Evolutionary conservation across 2,888 invertebrate species (phyloP).

Genomic region (Ypsolopha scabrella): DNA sequence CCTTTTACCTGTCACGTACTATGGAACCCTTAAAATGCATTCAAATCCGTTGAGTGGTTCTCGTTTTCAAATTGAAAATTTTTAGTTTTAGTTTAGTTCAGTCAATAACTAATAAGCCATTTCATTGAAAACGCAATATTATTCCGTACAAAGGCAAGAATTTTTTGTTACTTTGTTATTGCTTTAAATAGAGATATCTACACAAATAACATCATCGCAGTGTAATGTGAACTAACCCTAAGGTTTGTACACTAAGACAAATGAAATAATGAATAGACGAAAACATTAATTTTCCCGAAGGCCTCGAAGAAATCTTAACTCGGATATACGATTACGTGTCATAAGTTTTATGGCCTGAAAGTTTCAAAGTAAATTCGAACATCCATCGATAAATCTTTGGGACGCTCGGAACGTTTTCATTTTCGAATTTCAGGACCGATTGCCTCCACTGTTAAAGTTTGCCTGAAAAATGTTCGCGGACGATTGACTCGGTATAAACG

Average conservation of each 20-base stretch:
- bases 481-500: slow-evolving; percentile 70
- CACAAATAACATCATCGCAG: no score
- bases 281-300: slow-evolving; percentile 38
- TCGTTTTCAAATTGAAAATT: no score
- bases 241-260: not conserved
- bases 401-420: slow-evolving; percentile 69
- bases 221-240: not conserved
- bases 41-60: no score
- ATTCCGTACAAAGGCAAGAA: no score
- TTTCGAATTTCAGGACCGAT: slow-evolving; percentile 71
- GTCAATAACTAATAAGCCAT: no score
- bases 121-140: no score
- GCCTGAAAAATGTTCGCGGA: slow-evolving; percentile 69
- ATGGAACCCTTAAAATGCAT: no score
- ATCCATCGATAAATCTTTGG: slow-evolving; percentile 70
- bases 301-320: slow-evolving; percentile 29
- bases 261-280: slow-evolving; percentile 13
- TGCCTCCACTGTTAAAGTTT: slow-evolving; percentile 70
- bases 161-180: no score
- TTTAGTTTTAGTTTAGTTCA: no score
- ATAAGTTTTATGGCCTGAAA: slow-evolving; percentile 67
- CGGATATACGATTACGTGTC: slow-evolving; percentile 67
- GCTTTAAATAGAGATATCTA: no score
- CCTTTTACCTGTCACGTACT: no score
- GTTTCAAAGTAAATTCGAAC: slow-evolving; percentile 69